These are phyloP conservation scores for Pinna nobilis DNA, from an alignment of 1,140 invertebrate genomes.

Conservation along the genomic window DNA sequence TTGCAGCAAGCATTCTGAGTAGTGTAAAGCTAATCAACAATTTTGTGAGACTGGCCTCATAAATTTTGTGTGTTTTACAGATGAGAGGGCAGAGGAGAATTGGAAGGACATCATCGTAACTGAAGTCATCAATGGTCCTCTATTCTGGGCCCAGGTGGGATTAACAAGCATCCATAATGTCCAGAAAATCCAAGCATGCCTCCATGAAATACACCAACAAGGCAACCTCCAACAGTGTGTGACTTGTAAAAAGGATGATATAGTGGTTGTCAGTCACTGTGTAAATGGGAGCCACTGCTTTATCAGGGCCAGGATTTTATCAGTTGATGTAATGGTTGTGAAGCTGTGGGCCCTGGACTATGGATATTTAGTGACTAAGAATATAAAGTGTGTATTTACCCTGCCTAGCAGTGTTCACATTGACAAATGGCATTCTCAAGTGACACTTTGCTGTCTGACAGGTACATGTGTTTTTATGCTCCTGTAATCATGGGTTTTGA, in stretches of 20 bases:
- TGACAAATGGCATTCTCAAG: constrained; percentile 13
- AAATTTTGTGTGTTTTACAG: too few relatives aligned
- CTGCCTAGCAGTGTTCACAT: constrained; percentile 13
- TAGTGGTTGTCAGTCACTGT: constrained; percentile 12
- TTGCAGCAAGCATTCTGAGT: too few relatives aligned
- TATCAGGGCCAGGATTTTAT: constrained; percentile 15
- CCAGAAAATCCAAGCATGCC: constrained; percentile 24
- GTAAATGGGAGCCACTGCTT: constrained; percentile 1
- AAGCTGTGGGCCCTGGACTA: constrained; percentile 36
- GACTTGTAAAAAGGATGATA: constrained; percentile 13
- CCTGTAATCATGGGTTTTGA: background rate
- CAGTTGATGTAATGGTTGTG: background rate
- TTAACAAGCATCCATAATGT: constrained; percentile 35
- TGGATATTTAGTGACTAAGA: constrained; percentile 22
- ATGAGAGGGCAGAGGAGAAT: too few relatives aligned
- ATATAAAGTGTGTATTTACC: background rate
- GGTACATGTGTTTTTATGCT: constrained; percentile 9
- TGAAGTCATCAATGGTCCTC: constrained; percentile 32
- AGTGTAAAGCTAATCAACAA: too few relatives aligned
- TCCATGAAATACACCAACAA: constrained; percentile 9
- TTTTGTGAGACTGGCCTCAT: too few relatives aligned
- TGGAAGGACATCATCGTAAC: constrained; percentile 38
- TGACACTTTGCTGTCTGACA: constrained; percentile 27
- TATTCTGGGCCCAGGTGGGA: constrained; percentile 43
- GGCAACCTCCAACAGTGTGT: background rate